phyloP scores from a whole-genome alignment of 2,797 vertebrate species.

The Myoxocephalus aenaeus region DNA sequence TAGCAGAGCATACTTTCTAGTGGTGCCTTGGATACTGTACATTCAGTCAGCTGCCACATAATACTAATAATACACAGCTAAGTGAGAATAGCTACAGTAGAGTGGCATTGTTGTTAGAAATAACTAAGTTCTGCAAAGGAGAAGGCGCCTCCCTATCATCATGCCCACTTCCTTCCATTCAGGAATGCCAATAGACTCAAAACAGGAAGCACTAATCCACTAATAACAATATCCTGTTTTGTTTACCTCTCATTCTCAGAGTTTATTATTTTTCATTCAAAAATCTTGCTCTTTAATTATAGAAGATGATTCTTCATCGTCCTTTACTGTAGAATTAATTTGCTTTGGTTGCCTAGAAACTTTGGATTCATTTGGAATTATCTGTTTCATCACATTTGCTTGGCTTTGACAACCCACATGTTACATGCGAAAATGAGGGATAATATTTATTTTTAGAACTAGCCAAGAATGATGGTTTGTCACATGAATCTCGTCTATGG shows the following conservation, averaged over 20 bases:
- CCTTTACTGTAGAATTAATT: conserved; percentile 27
- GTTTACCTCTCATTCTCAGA: conserved; percentile 22
- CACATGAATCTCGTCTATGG: too few relatives aligned
- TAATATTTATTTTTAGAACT: conserved; percentile 1
- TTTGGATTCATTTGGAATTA: conserved; percentile 58
- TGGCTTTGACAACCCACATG: conserved; percentile 43
- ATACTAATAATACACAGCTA: background rate
- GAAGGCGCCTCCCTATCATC: conserved; percentile 52
- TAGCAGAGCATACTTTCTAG: too few relatives aligned
- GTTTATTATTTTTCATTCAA: conserved; percentile 9
- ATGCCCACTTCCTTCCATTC: conserved; percentile 72
- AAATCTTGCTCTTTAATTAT: conserved; percentile 1
- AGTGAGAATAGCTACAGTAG: background rate
- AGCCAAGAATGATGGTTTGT: background rate
- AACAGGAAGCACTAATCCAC: conserved; percentile 68
- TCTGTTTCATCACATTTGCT: conserved; percentile 58
- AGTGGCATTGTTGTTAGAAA: conserved; percentile 54
- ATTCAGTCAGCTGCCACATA: background rate
- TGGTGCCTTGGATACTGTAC: too few relatives aligned
- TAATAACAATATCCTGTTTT: conserved; percentile 56
- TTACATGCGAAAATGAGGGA: conserved; percentile 31
- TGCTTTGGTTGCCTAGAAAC: conserved; percentile 73
- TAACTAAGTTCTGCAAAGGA: conserved; percentile 30
- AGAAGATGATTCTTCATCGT: conserved; percentile 33
- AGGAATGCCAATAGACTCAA: conserved; percentile 54